Conservation (phyloP, 2,888 invertebrate genomes). For the Eupithecia pulchellata region DNA sequence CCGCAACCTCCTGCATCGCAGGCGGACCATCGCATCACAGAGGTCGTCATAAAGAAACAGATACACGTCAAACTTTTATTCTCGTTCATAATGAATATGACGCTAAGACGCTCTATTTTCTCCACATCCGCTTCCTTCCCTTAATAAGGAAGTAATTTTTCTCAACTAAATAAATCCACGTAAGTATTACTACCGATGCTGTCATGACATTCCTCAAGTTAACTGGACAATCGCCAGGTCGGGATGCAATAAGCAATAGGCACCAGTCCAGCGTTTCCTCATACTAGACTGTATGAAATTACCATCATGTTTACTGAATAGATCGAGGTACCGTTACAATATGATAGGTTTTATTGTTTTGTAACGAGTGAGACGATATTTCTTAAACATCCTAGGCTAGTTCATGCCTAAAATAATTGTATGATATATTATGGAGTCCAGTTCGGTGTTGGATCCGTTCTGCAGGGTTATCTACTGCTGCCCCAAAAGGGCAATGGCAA, state of each 20-base stretch:
- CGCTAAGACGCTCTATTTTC: too few species aligned
- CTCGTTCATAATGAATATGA: too few species aligned
- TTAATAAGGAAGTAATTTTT: slow-evolving; percentile 13
- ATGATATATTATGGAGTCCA: too few species aligned
- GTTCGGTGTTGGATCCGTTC: too few species aligned
- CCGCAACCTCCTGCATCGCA: too few species aligned
- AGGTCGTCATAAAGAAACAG: too few species aligned
- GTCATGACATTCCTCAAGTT: slow-evolving; percentile 33
- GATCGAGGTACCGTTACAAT: slow-evolving; percentile 57
- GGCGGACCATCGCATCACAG: too few species aligned
- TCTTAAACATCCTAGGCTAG: background rate
- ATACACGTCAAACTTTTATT: too few species aligned
- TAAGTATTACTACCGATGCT: slow-evolving; percentile 26
- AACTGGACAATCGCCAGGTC: slow-evolving; percentile 69
- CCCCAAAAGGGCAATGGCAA: too few species aligned
- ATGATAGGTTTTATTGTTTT: slow-evolving; percentile 24
- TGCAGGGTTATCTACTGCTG: too few species aligned
- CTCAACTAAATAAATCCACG: slow-evolving; percentile 7
- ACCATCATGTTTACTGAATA: slow-evolving; percentile 64
- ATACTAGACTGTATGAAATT: slow-evolving; percentile 60
- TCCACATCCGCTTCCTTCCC: too few species aligned
- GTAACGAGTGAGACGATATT: background rate
- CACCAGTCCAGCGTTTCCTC: slow-evolving; percentile 76
- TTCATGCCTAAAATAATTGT: too few species aligned
- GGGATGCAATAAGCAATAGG: slow-evolving; percentile 58